A percentile compares a stretch with the other conserved stretches of the same genome.
Evolutionary conservation across 2,113 vertebrate species (phyloP).

Genomic region (Syrrhaptes paradoxus): DNA sequence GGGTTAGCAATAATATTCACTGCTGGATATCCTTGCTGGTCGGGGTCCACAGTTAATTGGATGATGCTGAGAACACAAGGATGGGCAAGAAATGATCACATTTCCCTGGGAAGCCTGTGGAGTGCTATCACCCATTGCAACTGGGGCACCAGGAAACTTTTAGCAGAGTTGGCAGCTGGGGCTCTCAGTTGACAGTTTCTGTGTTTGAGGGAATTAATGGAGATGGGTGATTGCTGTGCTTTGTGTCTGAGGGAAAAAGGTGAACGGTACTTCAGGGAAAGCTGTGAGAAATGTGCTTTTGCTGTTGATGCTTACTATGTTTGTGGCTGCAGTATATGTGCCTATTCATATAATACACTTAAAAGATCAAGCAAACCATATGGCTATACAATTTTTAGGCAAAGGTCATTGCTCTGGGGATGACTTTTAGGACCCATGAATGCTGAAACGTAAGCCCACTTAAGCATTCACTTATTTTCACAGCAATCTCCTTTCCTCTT

Average conservation of each 20-base stretch:
- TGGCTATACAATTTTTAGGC: background rate
- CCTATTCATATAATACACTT: background rate
- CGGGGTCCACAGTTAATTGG: constrained; percentile 51
- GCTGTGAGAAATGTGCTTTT: background rate
- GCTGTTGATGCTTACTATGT: background rate
- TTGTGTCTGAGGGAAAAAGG: background rate
- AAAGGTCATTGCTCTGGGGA: background rate
- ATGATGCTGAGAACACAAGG: constrained; percentile 30
- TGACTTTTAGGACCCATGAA: background rate
- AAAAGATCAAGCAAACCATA: background rate
- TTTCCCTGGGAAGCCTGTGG: constrained; percentile 21
- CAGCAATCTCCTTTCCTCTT: background rate
- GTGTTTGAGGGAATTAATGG: background rate
- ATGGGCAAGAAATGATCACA: constrained; percentile 32
- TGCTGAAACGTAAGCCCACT: background rate
- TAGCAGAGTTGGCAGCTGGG: background rate
- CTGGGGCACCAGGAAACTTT: background rate
- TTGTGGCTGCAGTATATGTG: background rate
- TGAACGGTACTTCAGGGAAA: background rate
- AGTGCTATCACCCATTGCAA: constrained; percentile 25
- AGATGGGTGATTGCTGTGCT: background rate
- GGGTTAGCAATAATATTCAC: constrained; percentile 51
- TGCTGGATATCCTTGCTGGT: constrained; percentile 44
- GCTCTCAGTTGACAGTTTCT: background rate
- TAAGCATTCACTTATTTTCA: background rate